Percentiles rank a stretch among this genome's conserved stretches.
Evolutionary conservation across 2,888 invertebrate genomes (phyloP).

Genomic region (Cotesia congregata): DNA sequence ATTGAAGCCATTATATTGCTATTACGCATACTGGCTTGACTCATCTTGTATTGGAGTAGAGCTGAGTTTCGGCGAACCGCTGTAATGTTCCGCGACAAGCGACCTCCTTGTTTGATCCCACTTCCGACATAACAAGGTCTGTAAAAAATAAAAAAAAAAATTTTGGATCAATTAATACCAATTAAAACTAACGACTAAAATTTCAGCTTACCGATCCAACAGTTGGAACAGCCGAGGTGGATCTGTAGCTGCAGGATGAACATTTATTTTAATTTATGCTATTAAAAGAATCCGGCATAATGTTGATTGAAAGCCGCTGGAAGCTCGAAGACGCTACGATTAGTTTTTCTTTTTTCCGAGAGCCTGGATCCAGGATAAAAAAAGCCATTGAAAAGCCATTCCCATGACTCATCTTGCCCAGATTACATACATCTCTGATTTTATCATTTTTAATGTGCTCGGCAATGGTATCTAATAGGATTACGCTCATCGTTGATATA

Average conservation of each 20-base stretch:
- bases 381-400: not conserved
- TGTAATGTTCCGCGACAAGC: slow-evolving; percentile 20
- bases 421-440: not conserved
- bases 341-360: too few relatives aligned
- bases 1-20: not conserved
- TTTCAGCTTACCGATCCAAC: not conserved
- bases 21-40: not conserved
- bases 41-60: not conserved
- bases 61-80: slow-evolving; percentile 4
- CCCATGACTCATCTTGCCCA: not conserved
- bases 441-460: not conserved
- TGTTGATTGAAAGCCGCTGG: not conserved
- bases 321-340: too few relatives aligned
- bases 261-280: not conserved
- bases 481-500: not conserved
- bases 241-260: not conserved
- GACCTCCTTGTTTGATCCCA: slow-evolving; percentile 53
- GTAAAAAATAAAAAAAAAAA: slow-evolving; percentile 15
- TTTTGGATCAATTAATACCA: not conserved
- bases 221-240: not conserved
- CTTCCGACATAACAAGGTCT: slow-evolving; percentile 51
- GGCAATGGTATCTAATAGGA: not conserved
- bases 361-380: not conserved
- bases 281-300: not conserved
- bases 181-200: not conserved